Evolutionary conservation across 2,113 vertebrate genomes (phyloP).

Genomic region (Otis tarda): DNA sequence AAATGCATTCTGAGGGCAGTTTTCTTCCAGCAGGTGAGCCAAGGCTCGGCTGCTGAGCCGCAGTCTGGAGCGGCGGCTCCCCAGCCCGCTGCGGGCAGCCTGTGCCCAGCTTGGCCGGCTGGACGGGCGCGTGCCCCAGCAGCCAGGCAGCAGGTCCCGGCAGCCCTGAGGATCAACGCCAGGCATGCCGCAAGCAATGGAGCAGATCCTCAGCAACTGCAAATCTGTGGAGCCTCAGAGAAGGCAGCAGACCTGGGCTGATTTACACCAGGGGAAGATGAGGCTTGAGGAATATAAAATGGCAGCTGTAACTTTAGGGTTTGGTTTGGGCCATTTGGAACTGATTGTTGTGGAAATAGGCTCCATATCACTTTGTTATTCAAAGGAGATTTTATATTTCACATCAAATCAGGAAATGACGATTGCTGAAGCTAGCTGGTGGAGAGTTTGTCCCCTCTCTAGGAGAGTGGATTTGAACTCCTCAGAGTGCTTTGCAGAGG

Average conservation of each 20-base stretch:
- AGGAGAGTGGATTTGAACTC: not conserved
- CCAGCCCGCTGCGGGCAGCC: not conserved
- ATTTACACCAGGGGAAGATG: not conserved
- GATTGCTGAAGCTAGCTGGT: not conserved
- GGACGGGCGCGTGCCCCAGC: not conserved
- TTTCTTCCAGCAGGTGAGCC: not conserved
- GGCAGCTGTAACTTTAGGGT: not conserved
- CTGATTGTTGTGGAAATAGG: not conserved
- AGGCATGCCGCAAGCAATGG: not conserved
- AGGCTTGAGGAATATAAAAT: rapidly evolving
- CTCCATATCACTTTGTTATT: not conserved
- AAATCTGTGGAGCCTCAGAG: not conserved
- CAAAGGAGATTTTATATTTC: not conserved
- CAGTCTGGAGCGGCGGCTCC: not conserved
- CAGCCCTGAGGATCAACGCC: not conserved
- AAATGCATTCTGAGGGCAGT: not conserved
- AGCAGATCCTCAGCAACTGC: not conserved
- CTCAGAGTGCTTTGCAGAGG: not conserved
- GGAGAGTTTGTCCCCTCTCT: not conserved
- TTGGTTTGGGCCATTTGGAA: not conserved
- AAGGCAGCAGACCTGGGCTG: not conserved
- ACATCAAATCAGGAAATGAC: not conserved
- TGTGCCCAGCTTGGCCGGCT: not conserved
- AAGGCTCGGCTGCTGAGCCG: rapidly evolving
- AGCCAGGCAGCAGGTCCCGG: not conserved